Evolutionary conservation across 2,888 invertebrate genomes (phyloP).

Genomic region (Parapristionchus giblindavisi): DNA sequence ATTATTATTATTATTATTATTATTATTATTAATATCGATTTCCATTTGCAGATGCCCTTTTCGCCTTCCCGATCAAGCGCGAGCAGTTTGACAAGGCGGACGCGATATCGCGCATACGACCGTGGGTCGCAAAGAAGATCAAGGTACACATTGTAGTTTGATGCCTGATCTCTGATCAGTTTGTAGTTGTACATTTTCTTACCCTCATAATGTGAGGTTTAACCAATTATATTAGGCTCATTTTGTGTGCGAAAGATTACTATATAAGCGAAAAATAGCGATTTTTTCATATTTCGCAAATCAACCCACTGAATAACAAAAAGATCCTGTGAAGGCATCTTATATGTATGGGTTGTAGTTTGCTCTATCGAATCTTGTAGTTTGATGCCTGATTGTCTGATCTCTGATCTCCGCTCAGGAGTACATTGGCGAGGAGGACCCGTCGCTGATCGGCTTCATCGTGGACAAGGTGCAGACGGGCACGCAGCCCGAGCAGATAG

Average conservation of each 20-base stretch:
- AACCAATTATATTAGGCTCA: too few species aligned
- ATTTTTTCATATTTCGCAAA: too few species aligned
- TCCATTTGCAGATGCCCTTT: conserved; percentile 74
- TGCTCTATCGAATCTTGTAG: too few species aligned
- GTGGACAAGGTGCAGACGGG: conserved; percentile 96
- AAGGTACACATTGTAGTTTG: too few species aligned
- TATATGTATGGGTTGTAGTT: too few species aligned
- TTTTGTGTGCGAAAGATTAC: too few species aligned
- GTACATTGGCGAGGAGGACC: conserved; percentile 95
- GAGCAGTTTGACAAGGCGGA: conserved; percentile 80
- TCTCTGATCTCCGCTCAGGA: conserved; percentile 73
- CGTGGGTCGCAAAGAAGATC: conserved; percentile 99
- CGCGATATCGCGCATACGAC: conserved; percentile 95
- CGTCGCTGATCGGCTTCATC: conserved; percentile 97
- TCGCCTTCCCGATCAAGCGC: conserved; percentile 93
- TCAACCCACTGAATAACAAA: too few species aligned
- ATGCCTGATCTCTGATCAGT: too few species aligned
- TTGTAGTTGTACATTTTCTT: too few species aligned
- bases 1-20: not conserved
- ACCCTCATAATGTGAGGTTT: too few species aligned
- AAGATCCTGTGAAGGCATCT: too few species aligned
- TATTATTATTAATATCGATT: conserved; percentile 6
- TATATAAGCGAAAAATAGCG: too few species aligned
- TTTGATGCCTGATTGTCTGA: not conserved
- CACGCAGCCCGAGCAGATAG: conserved; percentile 89